phyloP scores from a whole-genome alignment of 2,113 vertebrate species.

The Ursus arctos region DNA sequence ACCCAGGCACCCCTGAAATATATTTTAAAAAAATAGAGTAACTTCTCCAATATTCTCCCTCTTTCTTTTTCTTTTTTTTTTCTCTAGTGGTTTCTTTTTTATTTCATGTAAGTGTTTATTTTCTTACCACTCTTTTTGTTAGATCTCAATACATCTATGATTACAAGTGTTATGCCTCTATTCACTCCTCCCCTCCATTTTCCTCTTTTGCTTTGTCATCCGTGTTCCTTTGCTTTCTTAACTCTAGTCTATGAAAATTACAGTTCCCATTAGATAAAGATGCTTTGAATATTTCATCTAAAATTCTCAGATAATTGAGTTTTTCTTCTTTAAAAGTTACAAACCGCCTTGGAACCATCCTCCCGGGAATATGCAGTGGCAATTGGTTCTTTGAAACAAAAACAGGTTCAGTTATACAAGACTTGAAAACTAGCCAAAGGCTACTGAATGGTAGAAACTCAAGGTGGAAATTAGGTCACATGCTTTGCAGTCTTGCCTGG shows the following conservation, averaged over 20 bases:
- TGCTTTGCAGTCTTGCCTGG: neutral
- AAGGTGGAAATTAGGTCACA: neutral
- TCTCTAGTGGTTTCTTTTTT: slow-evolving; percentile 14
- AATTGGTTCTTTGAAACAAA: slow-evolving; percentile 6
- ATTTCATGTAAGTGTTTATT: neutral
- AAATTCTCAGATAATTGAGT: slow-evolving; percentile 6
- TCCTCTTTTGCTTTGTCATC: neutral
- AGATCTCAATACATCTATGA: neutral
- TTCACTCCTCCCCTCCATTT: neutral
- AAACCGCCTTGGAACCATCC: slow-evolving; percentile 1
- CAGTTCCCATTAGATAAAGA: slow-evolving; percentile 1
- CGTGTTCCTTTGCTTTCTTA: slow-evolving; percentile 27
- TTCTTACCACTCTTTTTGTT: slow-evolving; percentile 1
- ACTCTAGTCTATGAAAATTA: neutral
- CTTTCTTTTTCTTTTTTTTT: neutral
- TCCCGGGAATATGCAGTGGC: neutral
- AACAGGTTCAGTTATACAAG: neutral
- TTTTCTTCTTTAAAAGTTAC: neutral
- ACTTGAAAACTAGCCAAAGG: slow-evolving; percentile 6
- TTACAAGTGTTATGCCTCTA: neutral
- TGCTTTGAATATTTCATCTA: slow-evolving; percentile 54
- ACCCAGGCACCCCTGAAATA: neutral
- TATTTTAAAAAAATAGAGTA: slow-evolving; percentile 9
- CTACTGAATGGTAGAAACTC: neutral
- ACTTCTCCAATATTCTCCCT: neutral